phyloP scores from a whole-genome alignment of 35 echinoderm and acorn worm species.

The Ptychodera flava region DNA sequence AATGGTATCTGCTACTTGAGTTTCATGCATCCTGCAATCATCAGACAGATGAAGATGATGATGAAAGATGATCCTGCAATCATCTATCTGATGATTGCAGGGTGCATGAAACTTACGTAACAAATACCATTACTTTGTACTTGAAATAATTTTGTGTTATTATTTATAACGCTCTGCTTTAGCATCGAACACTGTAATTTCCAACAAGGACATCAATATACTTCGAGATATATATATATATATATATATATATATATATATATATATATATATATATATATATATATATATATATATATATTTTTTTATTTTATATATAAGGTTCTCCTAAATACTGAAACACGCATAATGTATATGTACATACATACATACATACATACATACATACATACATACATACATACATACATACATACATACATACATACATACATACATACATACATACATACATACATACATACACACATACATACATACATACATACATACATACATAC shows the following conservation, averaged over 20 bases:
- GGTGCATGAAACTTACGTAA: no score
- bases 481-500: neutral
- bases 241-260: constrained; percentile 3
- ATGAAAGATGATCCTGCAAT: no score
- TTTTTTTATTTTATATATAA: no score
- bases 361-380: constrained; percentile 2
- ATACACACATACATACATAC: neutral
- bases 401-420: constrained; percentile 2
- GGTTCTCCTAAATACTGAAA: no score
- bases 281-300: constrained; percentile 3
- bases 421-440: constrained; percentile 2
- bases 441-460: neutral
- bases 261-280: constrained; percentile 3
- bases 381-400: constrained; percentile 2
- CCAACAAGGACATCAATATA: neutral
- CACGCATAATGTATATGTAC: neutral
- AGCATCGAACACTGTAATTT: no score
- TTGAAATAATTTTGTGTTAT: no score
- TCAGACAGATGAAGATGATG: no score
- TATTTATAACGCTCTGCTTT: no score
- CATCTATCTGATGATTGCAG: no score
- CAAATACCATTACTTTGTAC: no score
- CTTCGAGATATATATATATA: neutral
- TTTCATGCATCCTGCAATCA: no score
- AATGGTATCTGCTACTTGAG: no score